Percentiles rank a stretch among this genome's conserved stretches.
Conservation (phyloP, 2,797 vertebrate genomes). For the Chelon auratus region DNA sequence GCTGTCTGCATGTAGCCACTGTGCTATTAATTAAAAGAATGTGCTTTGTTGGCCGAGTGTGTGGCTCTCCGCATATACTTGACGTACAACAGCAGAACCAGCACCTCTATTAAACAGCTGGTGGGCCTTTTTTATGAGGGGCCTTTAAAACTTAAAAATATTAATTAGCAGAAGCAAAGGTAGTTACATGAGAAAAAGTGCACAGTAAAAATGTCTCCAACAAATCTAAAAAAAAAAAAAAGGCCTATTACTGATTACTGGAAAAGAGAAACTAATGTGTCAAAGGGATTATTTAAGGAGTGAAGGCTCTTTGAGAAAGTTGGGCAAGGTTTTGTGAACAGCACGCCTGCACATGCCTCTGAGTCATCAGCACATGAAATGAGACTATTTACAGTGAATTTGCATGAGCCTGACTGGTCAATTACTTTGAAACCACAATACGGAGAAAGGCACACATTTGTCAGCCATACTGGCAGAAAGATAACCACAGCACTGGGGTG, state of each 20-base stretch:
- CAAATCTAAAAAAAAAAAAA: neutral
- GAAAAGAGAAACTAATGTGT: constrained; percentile 30
- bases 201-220: constrained; percentile 19
- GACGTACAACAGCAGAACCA: constrained; percentile 59
- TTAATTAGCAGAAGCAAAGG: constrained; percentile 39
- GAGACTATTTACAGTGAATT: constrained; percentile 66
- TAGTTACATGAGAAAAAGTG: constrained; percentile 27
- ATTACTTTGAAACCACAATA: constrained; percentile 53
- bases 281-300: constrained; percentile 18
- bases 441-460: constrained; percentile 42
- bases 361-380: constrained; percentile 70
- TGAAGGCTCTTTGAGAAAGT: constrained; percentile 32
- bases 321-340: constrained; percentile 39
- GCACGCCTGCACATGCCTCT: constrained; percentile 68
- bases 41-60: constrained; percentile 80
- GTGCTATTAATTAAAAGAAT: constrained; percentile 83
- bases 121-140: constrained; percentile 48
- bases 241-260: constrained; percentile 18
- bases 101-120: constrained; percentile 75
- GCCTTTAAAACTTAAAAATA: constrained; percentile 55
- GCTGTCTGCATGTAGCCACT: constrained; percentile 72
- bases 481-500: constrained; percentile 47
- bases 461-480: constrained; percentile 25
- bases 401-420: constrained; percentile 61
- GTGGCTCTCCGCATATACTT: constrained; percentile 71